phyloP scores from a whole-genome alignment of 2,797 vertebrate species.

The Gadopsis marmoratus region DNA sequence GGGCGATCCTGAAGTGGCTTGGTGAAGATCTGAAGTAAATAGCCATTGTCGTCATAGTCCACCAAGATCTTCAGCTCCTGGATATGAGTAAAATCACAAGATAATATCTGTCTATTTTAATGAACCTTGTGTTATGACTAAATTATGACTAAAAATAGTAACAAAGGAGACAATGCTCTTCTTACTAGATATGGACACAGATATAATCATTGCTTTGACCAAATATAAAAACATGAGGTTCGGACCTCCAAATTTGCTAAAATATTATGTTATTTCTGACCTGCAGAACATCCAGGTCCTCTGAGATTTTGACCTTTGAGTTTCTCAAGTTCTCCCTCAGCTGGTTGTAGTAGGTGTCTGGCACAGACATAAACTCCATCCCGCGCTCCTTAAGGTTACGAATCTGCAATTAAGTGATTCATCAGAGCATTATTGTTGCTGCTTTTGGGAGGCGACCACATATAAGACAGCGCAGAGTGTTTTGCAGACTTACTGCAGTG shows the following conservation, averaged over 20 bases:
- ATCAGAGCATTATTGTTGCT: not conserved
- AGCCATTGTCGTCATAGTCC: constrained; percentile 96
- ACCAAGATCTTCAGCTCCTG: constrained; percentile 96
- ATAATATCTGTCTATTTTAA: not conserved
- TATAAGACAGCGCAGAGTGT: not conserved
- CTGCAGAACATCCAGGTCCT: constrained; percentile 90
- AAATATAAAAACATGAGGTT: not conserved
- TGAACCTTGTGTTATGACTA: too few species aligned
- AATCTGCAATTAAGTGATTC: constrained; percentile 82
- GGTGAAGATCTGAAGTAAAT: constrained; percentile 98
- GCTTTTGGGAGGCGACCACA: not conserved
- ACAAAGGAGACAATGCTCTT: not conserved
- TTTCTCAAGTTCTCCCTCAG: constrained; percentile 90
- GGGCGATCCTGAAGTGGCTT: constrained; percentile 97
- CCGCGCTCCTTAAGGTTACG: constrained; percentile 92
- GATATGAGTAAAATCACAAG: constrained; percentile 1
- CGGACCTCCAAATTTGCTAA: not conserved
- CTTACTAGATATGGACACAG: not conserved
- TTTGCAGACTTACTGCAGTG: constrained; percentile 84
- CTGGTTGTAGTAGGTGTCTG: constrained; percentile 90
- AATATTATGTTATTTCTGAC: constrained; percentile 71
- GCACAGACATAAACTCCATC: constrained; percentile 92
- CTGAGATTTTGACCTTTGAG: constrained; percentile 91
- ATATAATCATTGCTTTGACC: not conserved
- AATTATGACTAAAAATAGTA: not conserved